Percentiles rank a stretch among this genome's conserved stretches.
These are phyloP conservation scores for Drosophila eugracilis DNA, from an alignment of 1,140 invertebrate species.

Conservation along the genomic window DNA sequence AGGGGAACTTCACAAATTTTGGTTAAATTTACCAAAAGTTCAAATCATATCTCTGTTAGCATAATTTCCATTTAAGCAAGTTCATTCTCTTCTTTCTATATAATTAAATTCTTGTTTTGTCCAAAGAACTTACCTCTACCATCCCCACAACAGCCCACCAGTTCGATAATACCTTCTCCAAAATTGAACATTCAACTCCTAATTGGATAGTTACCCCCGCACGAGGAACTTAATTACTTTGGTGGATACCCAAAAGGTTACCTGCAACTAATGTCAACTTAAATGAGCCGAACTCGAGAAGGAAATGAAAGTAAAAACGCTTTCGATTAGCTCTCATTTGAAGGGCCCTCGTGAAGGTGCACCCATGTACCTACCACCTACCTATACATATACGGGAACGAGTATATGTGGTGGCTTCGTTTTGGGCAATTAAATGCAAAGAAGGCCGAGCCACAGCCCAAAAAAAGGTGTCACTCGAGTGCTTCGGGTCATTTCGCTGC, in stretches of 20 bases:
- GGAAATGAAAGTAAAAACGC: conserved; percentile 57
- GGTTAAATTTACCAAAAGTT: too few species aligned
- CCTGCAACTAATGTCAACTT: conserved; percentile 59
- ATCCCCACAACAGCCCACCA: background rate
- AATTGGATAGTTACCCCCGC: conserved; percentile 42
- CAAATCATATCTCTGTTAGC: too few species aligned
- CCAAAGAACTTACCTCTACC: background rate
- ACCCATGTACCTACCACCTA: too few species aligned
- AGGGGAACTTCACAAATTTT: background rate
- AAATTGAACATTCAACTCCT: conserved; percentile 13
- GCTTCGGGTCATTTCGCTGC: conserved; percentile 53
- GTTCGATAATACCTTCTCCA: conserved; percentile 22
- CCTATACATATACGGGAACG: too few species aligned
- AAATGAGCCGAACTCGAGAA: conserved; percentile 40
- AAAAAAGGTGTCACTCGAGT: conserved; percentile 52
- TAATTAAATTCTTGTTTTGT: background rate
- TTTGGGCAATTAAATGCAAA: conserved; percentile 69
- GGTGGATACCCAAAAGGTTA: conserved; percentile 38
- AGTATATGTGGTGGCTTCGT: conserved; percentile 9
- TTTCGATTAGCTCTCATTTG: conserved; percentile 51
- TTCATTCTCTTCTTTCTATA: too few species aligned
- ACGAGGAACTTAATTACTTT: conserved; percentile 24
- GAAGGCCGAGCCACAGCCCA: conserved; percentile 40
- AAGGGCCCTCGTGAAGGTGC: conserved; percentile 30
- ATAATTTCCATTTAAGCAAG: too few species aligned